Base-by-base conservation (phyloP, 2,888 invertebrate genomes). In the Anticlea derivata region DNA sequence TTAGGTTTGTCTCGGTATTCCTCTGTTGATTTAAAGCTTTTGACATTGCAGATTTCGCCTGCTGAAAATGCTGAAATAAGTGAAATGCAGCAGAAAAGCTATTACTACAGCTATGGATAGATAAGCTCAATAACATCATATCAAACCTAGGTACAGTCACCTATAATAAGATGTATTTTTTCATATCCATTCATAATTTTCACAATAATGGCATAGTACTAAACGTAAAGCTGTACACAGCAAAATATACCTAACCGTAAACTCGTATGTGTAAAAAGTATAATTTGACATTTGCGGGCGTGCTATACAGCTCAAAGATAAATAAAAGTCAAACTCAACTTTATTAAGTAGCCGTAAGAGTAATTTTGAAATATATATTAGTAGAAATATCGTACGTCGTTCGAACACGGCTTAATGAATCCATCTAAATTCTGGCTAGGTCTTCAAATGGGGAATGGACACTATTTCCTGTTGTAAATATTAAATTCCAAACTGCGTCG, bases 1-100 rank as follows among this genome's bases (percentile, higher is more conserved):
- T 63, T 61, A 57, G 56, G 54, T 60, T 60, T 59, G 59, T 61
- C 59, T 61, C 55, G 52, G 47, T 53, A 50, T 54, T 38, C 11
- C 50, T 49, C 31, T 20, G 27, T 31, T 54, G 55, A 45, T 54
- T 55, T 52, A 55, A 52, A 40, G 48, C 48, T 54, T n/a, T 29
- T 55, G 39, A 52, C 46, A 40, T 48, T 24, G 45, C 40, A 43
- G 45, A 34, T 40, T 29, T 23, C 23, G 55, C 51, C 55, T 55
- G 38, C n/a, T n/a, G 40, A 34, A n/a, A n/a, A n/a, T n/a, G n/a
- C n/a, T n/a, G 40, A 37, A 46, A 54, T 50, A 51, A 51, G 31
- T 46, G 12, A 52, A 45, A 46, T 43, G 10, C 10, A 48, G 7
- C 17, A 10, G 24, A 27, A 29, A 7, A 3, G n/a, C 34, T 29